Percentiles rank a stretch among this genome's conserved stretches.
phyloP scores from a whole-genome alignment of 2,888 invertebrate species.

The Napeogenes inachia region DNA sequence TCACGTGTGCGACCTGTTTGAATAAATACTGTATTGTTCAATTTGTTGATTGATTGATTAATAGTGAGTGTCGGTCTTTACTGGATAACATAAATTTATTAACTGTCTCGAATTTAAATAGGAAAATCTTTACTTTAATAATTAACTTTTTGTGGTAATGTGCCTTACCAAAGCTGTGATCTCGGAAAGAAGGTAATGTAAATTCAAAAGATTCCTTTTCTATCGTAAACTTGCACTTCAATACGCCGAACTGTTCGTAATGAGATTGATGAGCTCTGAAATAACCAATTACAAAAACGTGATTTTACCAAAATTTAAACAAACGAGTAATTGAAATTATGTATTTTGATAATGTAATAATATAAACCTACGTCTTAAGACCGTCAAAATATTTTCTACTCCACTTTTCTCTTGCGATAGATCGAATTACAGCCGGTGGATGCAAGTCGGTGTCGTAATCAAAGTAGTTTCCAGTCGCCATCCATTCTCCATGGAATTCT shows the following conservation, averaged over 20 bases:
- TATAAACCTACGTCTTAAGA: constrained; percentile 77
- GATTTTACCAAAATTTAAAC: background rate
- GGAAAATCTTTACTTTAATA: background rate
- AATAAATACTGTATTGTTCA: background rate
- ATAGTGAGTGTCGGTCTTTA: no score
- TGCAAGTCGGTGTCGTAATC: constrained; percentile 86
- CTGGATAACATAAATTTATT: no score
- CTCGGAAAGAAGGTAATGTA: constrained; percentile 82
- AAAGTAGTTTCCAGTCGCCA: constrained; percentile 79
- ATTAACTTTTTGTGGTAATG: background rate
- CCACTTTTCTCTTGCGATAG: constrained; percentile 87
- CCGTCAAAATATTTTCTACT: constrained; percentile 80
- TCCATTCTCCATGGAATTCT: constrained; percentile 80
- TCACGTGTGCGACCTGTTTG: constrained; percentile 81
- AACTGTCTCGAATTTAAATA: no score
- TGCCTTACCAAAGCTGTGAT: constrained; percentile 85
- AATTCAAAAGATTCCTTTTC: constrained; percentile 66
- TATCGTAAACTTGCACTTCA: constrained; percentile 79
- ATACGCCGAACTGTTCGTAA: constrained; percentile 87
- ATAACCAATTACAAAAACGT: constrained; percentile 23
- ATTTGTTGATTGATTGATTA: background rate
- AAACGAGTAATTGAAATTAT: background rate
- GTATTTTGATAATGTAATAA: background rate
- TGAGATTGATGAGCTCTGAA: constrained; percentile 86
- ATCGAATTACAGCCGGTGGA: constrained; percentile 80